Evolutionary conservation across 2,797 vertebrate genomes (phyloP).

Genomic region (Melanitta fusca): DNA sequence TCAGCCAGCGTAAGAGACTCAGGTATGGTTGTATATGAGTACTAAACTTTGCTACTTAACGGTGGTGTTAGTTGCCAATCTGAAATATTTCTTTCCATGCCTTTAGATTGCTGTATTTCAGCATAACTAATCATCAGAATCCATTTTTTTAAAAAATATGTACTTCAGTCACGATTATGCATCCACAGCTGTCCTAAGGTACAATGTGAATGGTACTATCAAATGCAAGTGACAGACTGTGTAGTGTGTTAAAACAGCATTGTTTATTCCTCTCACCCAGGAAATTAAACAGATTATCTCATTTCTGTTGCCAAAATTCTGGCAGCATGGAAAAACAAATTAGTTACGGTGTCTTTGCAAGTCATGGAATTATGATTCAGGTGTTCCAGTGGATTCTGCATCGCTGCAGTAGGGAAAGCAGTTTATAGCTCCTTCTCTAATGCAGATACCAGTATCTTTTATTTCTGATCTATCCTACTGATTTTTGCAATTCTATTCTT

Average conservation of each 20-base stretch:
- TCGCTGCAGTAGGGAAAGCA: background rate
- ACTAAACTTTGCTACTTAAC: background rate
- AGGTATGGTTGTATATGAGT: background rate
- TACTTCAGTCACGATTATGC: background rate
- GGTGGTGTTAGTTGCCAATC: background rate
- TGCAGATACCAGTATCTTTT: background rate
- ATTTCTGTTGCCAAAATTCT: slow-evolving; percentile 18
- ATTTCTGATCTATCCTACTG: background rate
- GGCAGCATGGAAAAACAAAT: background rate
- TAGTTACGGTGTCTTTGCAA: background rate
- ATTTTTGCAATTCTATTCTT: slow-evolving; percentile 3
- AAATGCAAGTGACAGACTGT: background rate
- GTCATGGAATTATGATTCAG: background rate
- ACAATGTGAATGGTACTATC: background rate
- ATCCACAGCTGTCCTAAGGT: background rate
- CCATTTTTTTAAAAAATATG: background rate
- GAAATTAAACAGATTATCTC: slow-evolving; percentile 31
- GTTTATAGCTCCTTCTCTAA: background rate
- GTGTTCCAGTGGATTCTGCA: background rate
- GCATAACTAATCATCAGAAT: background rate
- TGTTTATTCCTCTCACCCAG: slow-evolving; percentile 15
- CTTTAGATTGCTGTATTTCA: background rate
- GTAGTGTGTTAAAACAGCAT: background rate
- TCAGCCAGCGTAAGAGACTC: background rate
- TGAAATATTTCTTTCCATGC: background rate